These are phyloP conservation scores for Channallabes apus DNA, from an alignment of 2,797 vertebrate species.

Conservation along the genomic window DNA sequence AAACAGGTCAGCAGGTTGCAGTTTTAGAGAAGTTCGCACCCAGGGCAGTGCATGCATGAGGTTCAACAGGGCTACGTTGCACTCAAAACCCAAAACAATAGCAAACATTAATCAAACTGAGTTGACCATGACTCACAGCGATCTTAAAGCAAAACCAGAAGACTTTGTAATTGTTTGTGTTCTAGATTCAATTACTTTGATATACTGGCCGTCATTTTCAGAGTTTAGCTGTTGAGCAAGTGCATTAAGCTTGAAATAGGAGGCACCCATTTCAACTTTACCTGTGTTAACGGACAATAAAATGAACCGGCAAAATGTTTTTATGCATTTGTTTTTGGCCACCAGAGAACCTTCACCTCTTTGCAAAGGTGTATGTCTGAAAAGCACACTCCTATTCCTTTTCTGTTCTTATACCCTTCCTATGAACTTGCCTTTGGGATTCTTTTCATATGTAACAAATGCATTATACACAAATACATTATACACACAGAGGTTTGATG, in stretches of 20 bases:
- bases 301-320: slow-evolving; percentile 11
- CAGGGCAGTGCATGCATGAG: neutral
- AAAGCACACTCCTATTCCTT: slow-evolving; percentile 10
- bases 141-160: slow-evolving; percentile 42
- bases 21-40: slow-evolving; percentile 23
- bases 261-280: neutral
- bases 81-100: slow-evolving; percentile 50
- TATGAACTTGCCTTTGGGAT: neutral
- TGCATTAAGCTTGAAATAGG: neutral
- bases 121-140: slow-evolving; percentile 45
- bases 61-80: slow-evolving; percentile 31
- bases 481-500: neutral
- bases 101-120: slow-evolving; percentile 55
- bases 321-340: slow-evolving; percentile 23
- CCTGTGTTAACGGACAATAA: neutral
- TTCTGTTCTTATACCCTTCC: neutral
- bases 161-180: slow-evolving; percentile 38
- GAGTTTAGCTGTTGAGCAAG: slow-evolving; percentile 33
- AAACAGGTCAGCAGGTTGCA: slow-evolving; percentile 52
- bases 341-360: neutral
- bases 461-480: neutral
- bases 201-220: slow-evolving; percentile 39
- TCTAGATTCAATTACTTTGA: slow-evolving; percentile 43
- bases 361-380: slow-evolving; percentile 13
- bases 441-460: neutral